Base-by-base conservation (phyloP, 23 tunicate species). In the Styela clava region DNA sequence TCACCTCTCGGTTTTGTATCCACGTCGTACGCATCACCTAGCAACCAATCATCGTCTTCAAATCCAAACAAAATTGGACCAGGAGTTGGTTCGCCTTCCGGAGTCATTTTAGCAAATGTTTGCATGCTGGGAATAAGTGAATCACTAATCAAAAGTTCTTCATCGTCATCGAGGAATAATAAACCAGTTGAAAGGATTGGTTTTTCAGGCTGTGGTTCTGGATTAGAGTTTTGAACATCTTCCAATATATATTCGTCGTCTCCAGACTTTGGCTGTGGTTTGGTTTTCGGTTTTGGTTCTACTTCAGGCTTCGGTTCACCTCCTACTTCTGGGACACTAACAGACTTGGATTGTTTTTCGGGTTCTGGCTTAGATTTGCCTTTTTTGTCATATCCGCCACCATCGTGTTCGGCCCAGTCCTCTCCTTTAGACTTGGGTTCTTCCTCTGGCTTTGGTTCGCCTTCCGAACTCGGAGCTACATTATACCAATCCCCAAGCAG, bases 201-300 rank as follows among this genome's bases (percentile, higher is more conserved):
- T 65, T 65, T 65, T 65, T 65, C 70, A 16, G 70, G 29, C 7
- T 9, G 3, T 9, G 70, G 70, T 65, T 65, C 70, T 18, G 70
- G 70, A 65, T 24, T 65, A 3, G 70, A 24, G 12, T 44, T 44
- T 44, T 44, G 9, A 7, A 44, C 12, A 44, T 44, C 56, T 44
- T 44, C 56, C 56, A 44, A 5, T 12, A 12, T 5, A 44, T 44
- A 44, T 44, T 44, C 12, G 7, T 44, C 56, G 12, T 5, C 12
- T 44, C 56, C 56, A 12, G 56, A 44, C 12, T 44, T 44, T 44
- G 56, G 56, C 12, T 44, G 7, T 44, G 56, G 56, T n/a, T n/a
- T n/a, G 9, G 12, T 12, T 44, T 12, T 12, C 9, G 56, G 7
- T 5, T 12, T 12, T 44, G 56, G 7, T 12, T 7, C 12, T 44